Base-by-base conservation (phyloP, 1,140 invertebrate species). In the Argopecten irradians region DNA sequence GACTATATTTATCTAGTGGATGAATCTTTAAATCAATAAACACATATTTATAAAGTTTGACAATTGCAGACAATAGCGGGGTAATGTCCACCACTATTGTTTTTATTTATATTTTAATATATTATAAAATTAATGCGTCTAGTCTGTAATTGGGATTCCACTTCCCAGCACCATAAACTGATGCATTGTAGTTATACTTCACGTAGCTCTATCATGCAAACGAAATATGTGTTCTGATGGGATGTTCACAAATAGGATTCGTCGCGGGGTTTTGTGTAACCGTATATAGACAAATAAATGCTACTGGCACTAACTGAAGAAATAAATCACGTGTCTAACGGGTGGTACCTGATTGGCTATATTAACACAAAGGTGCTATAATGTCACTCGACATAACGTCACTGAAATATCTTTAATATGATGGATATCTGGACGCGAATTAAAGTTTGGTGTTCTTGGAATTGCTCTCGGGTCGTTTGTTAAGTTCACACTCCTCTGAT, bases 391-490 rank as follows among this genome's bases (percentile, higher is more conserved):
- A 11, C 9, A n/a, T 28, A n/a, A n/a, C 55, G 28, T 28, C 28
- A 71, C 43, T 19, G 14, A 46, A 46, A 8, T 1, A 46, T 84
- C 7, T 43, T 39, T 39, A 19, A 32, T 33, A 88, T 13, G 33
- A 39, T 43, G 39, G 16, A 5, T 28, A 19, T 28, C 16, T 35
- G 11, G 11, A 16, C 32, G 13, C n/a, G 39, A 19, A 41, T 86
- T 36, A 88, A 83, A 88, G 86, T 87, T 89, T 92, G 82, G 89
- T 88, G 46, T 88, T 90, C 82, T 90, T 88, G 85, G 82, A 84
- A 36, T 32, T 87, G 19, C 8, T 86, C 82, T 86, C 85, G n/a
- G 16, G 34, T n/a, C 82, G 55, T 28, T 82, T 87, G 39, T 85
- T 84, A 34, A 84, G 82, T n/a, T 86, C 87, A 89, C 89, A 89